Evolutionary conservation across 37 sponge, comb jelly and placozoan genomes (phyloP).

Genomic region (Bolinopsis microptera): DNA sequence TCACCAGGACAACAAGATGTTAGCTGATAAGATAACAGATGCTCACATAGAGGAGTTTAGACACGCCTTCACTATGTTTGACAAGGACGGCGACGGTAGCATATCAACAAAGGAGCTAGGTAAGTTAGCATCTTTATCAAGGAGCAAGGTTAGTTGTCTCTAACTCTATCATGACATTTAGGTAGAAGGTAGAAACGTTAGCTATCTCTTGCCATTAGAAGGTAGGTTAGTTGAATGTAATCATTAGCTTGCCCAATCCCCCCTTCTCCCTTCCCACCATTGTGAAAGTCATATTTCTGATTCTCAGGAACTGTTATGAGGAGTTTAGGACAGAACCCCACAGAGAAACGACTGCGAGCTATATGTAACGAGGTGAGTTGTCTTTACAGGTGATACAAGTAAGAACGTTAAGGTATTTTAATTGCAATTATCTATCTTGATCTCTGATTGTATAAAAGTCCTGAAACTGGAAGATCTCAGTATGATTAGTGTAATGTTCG

Average conservation of each 20-base stretch:
- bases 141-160: neutral
- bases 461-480: no score
- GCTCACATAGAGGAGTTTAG: constrained; percentile 57
- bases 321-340: constrained; percentile 44
- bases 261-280: no score
- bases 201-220: no score
- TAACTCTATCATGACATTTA: no score
- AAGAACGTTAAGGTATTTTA: no score
- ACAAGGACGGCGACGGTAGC: constrained; percentile 50
- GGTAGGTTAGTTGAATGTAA: no score
- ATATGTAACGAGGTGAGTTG: constrained; percentile 33
- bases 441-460: no score
- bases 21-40: constrained; percentile 55
- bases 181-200: no score
- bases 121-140: neutral
- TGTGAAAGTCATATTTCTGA: no score
- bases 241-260: no score
- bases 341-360: constrained; percentile 22
- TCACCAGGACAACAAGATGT: constrained; percentile 25
- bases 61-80: constrained; percentile 61
- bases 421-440: no score
- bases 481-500: no score
- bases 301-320: constrained; percentile 54
- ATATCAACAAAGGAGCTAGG: constrained; percentile 60
- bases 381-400: neutral